A percentile compares a stretch with the other conserved stretches of the same genome.
These are phyloP conservation scores for Drosophila pseudoananassae DNA, from an alignment of 1,140 invertebrate species.

Conservation along the genomic window DNA sequence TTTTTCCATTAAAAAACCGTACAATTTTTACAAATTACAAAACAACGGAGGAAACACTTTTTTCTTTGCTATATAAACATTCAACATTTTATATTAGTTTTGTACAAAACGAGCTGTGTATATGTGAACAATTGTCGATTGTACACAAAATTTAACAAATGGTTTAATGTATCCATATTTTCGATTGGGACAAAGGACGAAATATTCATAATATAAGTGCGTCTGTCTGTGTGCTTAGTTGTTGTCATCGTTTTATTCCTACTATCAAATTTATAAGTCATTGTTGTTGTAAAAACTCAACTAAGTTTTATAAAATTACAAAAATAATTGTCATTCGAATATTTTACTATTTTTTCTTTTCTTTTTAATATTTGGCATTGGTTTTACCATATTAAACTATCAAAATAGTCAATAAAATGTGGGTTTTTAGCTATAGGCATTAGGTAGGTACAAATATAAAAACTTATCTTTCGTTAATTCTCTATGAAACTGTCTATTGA, in stretches of 20 bases:
- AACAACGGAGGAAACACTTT: slow-evolving; percentile 38
- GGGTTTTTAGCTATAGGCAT: slow-evolving; percentile 43
- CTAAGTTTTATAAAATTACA: slow-evolving; percentile 80
- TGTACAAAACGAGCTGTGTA: slow-evolving; percentile 22
- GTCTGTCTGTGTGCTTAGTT: slow-evolving; percentile 27
- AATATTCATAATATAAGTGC: slow-evolving; percentile 43
- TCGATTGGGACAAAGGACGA: slow-evolving; percentile 49
- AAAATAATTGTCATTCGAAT: slow-evolving; percentile 75
- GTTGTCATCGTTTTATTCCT: slow-evolving; percentile 19
- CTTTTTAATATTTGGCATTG: slow-evolving; percentile 68
- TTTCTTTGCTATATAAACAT: slow-evolving; percentile 26
- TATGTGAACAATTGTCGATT: slow-evolving; percentile 36
- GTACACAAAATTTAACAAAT: slow-evolving; percentile 57
- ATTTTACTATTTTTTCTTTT: slow-evolving; percentile 24
- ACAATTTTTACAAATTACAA: slow-evolving; percentile 43
- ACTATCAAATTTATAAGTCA: slow-evolving; percentile 22
- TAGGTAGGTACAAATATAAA: slow-evolving; percentile 37
- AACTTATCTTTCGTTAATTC: slow-evolving; percentile 37
- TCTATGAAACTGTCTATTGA: slow-evolving; percentile 36
- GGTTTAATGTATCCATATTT: neutral
- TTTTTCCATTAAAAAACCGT: slow-evolving; percentile 38
- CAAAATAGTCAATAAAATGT: slow-evolving; percentile 70
- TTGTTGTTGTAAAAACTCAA: slow-evolving; percentile 62
- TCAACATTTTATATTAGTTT: slow-evolving; percentile 51
- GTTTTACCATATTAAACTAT: slow-evolving; percentile 73